Base-by-base conservation (phyloP, 2,888 invertebrate genomes). In the Aleiodes testaceus region DNA sequence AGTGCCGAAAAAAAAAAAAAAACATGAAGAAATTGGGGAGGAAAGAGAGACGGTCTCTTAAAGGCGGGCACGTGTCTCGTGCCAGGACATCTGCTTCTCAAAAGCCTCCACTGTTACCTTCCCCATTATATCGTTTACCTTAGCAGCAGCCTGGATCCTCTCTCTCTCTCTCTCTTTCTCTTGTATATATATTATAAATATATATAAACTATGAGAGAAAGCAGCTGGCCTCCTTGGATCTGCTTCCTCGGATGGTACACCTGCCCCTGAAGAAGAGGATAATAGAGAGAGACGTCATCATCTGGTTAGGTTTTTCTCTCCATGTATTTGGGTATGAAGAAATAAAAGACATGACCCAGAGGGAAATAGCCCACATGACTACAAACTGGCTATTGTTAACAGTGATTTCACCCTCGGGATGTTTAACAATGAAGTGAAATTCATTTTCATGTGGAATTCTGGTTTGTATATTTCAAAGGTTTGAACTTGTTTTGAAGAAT, bases 71-170 rank as follows among this genome's bases (percentile, higher is more conserved):
- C 82, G 82, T 81, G 84, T 82, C 72, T 72, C 69, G 74, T 72
- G 74, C 70, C 70, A 68, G 70, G 72, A 73, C 76, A 75, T 69
- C 72, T 73, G 74, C 74, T 69, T 65, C 75, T 69, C 71, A 82
- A 77, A 83, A 84, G 81, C 81, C 78, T 81, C 83, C 83, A 80
- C 81, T 80, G 80, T 82, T 80, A 77, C 80, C 78, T 80, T 82
- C 79, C 36, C 81, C 78, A 83, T 84, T 83, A 83, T 84, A 82
- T 79, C 80, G 79, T 78, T 78, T 77, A 78, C 79, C 77, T 73
- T 76, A 75, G 77, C 76, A 75, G 77, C 76, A 77, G 79, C 76
- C 66, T 72, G 75, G 22, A 26, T 30, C n/a, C 49, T 50, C 65
- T 55, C 61, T 42, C n/a, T 22, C 66, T 65, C 52, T 50, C 70